Conservation (phyloP, 2,888 invertebrate species). For the Apomyelois bistriatella region DNA sequence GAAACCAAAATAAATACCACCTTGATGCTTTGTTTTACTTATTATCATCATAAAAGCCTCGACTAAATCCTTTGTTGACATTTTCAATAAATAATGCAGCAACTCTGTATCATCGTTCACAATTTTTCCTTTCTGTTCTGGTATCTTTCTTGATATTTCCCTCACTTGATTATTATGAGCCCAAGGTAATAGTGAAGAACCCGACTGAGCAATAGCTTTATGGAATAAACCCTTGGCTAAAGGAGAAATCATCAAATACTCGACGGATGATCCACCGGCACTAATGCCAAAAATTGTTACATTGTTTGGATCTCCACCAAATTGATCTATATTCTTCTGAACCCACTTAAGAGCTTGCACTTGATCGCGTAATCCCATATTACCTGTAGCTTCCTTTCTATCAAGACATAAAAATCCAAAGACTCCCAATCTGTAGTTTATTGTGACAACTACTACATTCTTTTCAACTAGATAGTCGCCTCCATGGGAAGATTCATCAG, state of each 20-base stretch:
- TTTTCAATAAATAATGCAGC: constrained; percentile 47
- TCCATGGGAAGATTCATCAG: constrained; percentile 55
- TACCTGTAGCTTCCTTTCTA: constrained; percentile 65
- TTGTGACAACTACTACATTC: constrained; percentile 59
- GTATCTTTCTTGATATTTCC: constrained; percentile 48
- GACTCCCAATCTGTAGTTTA: constrained; percentile 69
- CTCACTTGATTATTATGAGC: constrained; percentile 53
- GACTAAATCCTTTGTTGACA: constrained; percentile 53
- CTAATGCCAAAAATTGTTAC: constrained; percentile 77
- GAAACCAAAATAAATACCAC: constrained; percentile 71
- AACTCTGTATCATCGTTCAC: constrained; percentile 41
- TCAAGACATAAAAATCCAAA: constrained; percentile 64
- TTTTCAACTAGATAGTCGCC: constrained; percentile 67
- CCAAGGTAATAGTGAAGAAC: constrained; percentile 71
- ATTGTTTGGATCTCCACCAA: constrained; percentile 70
- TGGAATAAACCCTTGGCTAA: constrained; percentile 73
- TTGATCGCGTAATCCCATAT: constrained; percentile 76
- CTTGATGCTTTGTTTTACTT: constrained; percentile 36
- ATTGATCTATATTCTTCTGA: constrained; percentile 63
- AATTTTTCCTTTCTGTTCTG: constrained; percentile 37
- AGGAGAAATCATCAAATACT: constrained; percentile 64
- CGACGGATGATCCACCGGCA: constrained; percentile 72
- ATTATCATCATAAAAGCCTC: constrained; percentile 42
- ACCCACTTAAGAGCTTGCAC: constrained; percentile 76
- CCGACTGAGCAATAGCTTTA: constrained; percentile 78